These are phyloP conservation scores for Takifugu ocellatus DNA, from an alignment of 2,797 vertebrate genomes.

Conservation along the genomic window DNA sequence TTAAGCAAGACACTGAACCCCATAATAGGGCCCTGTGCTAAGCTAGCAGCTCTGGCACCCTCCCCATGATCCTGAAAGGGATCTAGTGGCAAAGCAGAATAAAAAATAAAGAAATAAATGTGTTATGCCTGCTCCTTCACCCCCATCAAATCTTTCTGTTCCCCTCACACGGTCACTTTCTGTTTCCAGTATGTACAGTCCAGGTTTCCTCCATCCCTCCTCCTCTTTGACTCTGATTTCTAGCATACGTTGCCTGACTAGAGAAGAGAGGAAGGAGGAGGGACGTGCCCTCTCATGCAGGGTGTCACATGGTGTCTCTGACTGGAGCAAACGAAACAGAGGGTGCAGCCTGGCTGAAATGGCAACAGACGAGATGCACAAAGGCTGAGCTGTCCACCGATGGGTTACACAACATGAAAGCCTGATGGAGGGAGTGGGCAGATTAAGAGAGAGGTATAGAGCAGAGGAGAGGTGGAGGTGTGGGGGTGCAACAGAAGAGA, in stretches of 20 bases:
- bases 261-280: slow-evolving; percentile 53
- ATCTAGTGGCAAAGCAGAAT: no score
- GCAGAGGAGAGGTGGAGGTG: slow-evolving; percentile 47
- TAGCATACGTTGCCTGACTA: slow-evolving; percentile 67
- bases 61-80: no score
- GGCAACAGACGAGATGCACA: slow-evolving; percentile 75
- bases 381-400: slow-evolving; percentile 73
- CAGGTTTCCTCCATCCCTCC: not conserved
- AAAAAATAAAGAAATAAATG: no score
- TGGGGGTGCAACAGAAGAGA: slow-evolving; percentile 37
- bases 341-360: slow-evolving; percentile 74
- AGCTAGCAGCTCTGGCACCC: no score
- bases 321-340: slow-evolving; percentile 78
- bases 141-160: no score
- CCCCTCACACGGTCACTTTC: not conserved
- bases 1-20: no score
- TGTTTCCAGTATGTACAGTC: not conserved
- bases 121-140: no score
- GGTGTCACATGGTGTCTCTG: slow-evolving; percentile 77
- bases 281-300: slow-evolving; percentile 77
- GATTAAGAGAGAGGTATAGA: slow-evolving; percentile 41
- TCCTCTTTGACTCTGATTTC: slow-evolving; percentile 68
- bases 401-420: slow-evolving; percentile 69
- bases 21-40: no score
- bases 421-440: slow-evolving; percentile 12